Base-by-base conservation (phyloP, 2,888 invertebrate genomes). In the Holacanthella duospinosa region DNA sequence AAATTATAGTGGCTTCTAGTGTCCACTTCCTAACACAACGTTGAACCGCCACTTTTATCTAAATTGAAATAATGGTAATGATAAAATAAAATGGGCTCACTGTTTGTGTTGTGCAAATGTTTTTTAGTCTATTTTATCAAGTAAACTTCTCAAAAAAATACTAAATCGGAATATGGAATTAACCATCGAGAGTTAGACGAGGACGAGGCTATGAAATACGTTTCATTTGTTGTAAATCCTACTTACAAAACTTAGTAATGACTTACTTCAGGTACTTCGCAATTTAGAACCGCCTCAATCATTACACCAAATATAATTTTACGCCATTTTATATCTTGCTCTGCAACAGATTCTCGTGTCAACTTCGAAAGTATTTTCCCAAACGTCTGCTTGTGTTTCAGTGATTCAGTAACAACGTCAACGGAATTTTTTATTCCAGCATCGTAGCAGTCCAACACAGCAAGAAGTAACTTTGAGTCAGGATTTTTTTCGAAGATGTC, bases 1-100 rank as follows among this genome's bases (percentile, higher is more conserved):
- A 69, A 64, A 89, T 79, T 27, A 85, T 79, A 26, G 79, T 75
- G 6, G 86, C 83, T 64, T 86, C 81, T 12, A 90, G 58, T 2
- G 62, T 59, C 73, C 73, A 73, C 55, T 72, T 73, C 21, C 70
- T 61, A 12, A 73, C 71, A 60, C 71, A 69, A n/a, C 71, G 62
- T 29, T 71, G 71, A 48, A 73, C 67, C 2, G 65, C 63, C 12
- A 71, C 68, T 63, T 71, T 73, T 12, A 70, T 60, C 72, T 72
- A 48, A 66, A 44, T 21, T 43, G 21, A 60, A 58, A 55, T 29
- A 55, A 36, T 27, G n/a, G n/a, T n/a, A 60, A 55, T 29, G 24
- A 24, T 2, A 53, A 56, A 64, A 48, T 60, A 44, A n/a, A 2
- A 4, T 24, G 16, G 26, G 9, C n/a, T n/a, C n/a, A n/a, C n/a